Evolutionary conservation across 2,797 vertebrate genomes (phyloP).

Genomic region (Gila robusta): DNA sequence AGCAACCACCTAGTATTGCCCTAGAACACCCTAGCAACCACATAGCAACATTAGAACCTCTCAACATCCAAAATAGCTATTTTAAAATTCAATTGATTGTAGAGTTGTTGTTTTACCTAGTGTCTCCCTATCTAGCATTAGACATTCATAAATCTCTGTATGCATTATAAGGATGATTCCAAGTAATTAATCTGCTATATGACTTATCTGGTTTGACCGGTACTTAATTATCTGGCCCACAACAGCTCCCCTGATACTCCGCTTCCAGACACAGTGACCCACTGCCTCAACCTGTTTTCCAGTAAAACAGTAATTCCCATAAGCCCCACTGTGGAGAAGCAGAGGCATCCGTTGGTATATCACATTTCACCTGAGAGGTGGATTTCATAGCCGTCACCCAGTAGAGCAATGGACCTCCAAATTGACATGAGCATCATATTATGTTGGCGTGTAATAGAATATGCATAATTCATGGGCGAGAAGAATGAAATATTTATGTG

Average conservation of each 20-base stretch:
- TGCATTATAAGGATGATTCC: constrained; percentile 66
- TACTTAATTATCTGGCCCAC: constrained; percentile 78
- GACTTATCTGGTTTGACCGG: constrained; percentile 74
- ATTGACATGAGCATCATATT: constrained; percentile 63
- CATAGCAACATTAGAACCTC: not conserved
- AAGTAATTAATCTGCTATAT: constrained; percentile 79
- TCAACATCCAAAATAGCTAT: not conserved
- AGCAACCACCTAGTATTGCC: not conserved
- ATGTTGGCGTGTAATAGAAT: constrained; percentile 63
- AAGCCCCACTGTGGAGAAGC: constrained; percentile 59
- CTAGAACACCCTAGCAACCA: not conserved
- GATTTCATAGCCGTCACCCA: constrained; percentile 57
- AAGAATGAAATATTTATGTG: constrained; percentile 74
- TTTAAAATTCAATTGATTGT: not conserved
- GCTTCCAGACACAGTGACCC: constrained; percentile 66
- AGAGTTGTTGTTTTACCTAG: accelerated
- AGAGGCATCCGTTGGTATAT: constrained; percentile 58
- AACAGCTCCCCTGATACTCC: constrained; percentile 73
- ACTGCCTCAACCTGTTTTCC: constrained; percentile 61
- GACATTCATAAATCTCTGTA: constrained; percentile 16
- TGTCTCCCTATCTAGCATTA: constrained; percentile 9
- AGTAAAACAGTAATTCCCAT: constrained; percentile 71
- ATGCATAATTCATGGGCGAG: constrained; percentile 68
- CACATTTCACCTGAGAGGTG: constrained; percentile 63
- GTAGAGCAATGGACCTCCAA: constrained; percentile 60